Evolutionary conservation across 2,888 invertebrate genomes (phyloP).

Genomic region (Tipula helvola): DNA sequence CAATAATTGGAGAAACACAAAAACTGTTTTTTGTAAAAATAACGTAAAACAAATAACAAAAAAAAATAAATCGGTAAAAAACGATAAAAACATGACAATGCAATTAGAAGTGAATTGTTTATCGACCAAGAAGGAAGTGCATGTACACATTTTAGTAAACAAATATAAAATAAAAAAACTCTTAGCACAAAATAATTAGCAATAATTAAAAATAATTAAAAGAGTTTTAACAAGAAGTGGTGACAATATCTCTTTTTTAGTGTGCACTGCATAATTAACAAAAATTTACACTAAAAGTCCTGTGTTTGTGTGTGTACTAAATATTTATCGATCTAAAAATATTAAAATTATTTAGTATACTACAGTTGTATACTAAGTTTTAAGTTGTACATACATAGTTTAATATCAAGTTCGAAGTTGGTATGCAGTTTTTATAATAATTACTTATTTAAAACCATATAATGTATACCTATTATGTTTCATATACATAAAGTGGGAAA

Average conservation of each 20-base stretch:
- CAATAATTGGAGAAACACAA: not conserved
- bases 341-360: not conserved
- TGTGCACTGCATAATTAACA: not conserved
- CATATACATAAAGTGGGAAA: no score
- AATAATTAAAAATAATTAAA: not conserved
- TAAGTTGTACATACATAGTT: not conserved
- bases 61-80: not conserved
- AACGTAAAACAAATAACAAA: not conserved
- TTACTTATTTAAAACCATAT: not conserved
- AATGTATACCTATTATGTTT: not conserved
- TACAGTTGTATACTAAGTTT: not conserved
- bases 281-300: not conserved
- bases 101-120: constrained; percentile 7
- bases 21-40: not conserved
- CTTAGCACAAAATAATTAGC: not conserved
- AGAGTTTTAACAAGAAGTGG: not conserved
- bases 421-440: not conserved
- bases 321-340: not conserved
- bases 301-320: not conserved
- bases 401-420: not conserved
- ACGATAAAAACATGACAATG: constrained; percentile 8
- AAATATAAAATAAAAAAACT: not conserved
- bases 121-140: constrained; percentile 4
- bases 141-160: not conserved
- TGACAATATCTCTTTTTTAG: not conserved